A percentile compares a stretch with the other conserved stretches of the same genome.
Conservation (phyloP, 2,113 vertebrate genomes). For the Trachemys scripta region DNA sequence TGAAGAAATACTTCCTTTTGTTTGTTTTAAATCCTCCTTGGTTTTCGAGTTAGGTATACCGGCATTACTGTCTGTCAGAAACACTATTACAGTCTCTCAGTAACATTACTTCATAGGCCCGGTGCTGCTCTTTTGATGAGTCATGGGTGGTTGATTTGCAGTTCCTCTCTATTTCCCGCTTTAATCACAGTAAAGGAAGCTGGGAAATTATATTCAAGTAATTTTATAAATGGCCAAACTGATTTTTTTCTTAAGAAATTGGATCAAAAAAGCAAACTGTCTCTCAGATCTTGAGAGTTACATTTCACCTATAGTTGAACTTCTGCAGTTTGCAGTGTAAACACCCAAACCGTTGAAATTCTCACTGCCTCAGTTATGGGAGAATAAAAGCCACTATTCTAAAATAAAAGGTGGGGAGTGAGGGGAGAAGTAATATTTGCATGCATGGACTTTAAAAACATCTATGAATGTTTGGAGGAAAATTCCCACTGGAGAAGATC, state of each 20-base stretch:
- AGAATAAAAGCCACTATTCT: background rate
- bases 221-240: background rate
- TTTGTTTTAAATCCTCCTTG: background rate
- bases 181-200: background rate
- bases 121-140: rapidly evolving
- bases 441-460: background rate
- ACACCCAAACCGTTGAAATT: background rate
- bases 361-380: no score
- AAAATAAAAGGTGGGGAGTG: background rate
- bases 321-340: background rate
- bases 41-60: background rate
- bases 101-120: background rate
- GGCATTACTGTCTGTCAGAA: background rate
- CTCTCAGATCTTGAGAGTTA: background rate
- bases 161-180: background rate
- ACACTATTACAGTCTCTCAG: background rate
- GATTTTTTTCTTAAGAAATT: background rate
- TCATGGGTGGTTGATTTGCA: background rate
- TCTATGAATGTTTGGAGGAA: no score
- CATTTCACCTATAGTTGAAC: background rate
- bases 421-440: background rate
- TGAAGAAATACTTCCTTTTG: no score
- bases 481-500: background rate
- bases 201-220: background rate
- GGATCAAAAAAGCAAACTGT: background rate